Conservation (phyloP, 2,797 vertebrate genomes). For the Poecilia wingei region DNA sequence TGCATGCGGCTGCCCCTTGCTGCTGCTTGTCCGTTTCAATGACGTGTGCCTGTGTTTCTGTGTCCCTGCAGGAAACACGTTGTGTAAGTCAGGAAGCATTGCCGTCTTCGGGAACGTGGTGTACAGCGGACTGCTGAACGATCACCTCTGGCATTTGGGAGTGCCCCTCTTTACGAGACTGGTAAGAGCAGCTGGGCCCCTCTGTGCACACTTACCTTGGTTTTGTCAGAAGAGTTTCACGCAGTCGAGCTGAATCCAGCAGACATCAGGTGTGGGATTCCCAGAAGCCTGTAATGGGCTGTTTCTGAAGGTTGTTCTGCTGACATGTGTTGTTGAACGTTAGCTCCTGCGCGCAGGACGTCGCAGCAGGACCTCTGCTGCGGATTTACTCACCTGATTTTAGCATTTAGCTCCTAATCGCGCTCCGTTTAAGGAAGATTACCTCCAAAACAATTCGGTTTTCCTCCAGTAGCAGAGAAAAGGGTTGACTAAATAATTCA, state of each 20-base stretch:
- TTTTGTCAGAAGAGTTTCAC: conserved; percentile 40
- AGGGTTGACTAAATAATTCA: conserved; percentile 55
- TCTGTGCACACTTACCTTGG: conserved; percentile 51
- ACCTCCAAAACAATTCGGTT: conserved; percentile 20
- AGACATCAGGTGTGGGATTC: conserved; percentile 48
- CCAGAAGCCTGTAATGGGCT: conserved; percentile 42
- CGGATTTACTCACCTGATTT: conserved; percentile 22
- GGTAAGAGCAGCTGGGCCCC: conserved; percentile 70
- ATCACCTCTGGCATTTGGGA: conserved; percentile 80
- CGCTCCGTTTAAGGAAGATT: conserved; percentile 15
- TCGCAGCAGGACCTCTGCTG: conserved; percentile 35
- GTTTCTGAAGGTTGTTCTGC: conserved; percentile 40
- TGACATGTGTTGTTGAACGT: conserved; percentile 56
- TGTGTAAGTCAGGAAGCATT: conserved; percentile 79
- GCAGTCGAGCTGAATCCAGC: conserved; percentile 19
- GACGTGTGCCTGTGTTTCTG: conserved; percentile 51
- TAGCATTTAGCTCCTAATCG: background rate
- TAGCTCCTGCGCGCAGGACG: conserved; percentile 21
- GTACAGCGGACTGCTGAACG: conserved; percentile 77
- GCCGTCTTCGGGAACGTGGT: conserved; percentile 80
- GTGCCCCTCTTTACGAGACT: conserved; percentile 81
- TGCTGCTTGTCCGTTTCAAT: conserved; percentile 52
- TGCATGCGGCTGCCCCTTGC: conserved; percentile 20
- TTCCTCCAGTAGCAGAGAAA: conserved; percentile 13
- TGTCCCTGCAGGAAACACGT: conserved; percentile 74